Evolutionary conservation across 1,140 invertebrate genomes (phyloP).

Genomic region (Littorina saxatilis): DNA sequence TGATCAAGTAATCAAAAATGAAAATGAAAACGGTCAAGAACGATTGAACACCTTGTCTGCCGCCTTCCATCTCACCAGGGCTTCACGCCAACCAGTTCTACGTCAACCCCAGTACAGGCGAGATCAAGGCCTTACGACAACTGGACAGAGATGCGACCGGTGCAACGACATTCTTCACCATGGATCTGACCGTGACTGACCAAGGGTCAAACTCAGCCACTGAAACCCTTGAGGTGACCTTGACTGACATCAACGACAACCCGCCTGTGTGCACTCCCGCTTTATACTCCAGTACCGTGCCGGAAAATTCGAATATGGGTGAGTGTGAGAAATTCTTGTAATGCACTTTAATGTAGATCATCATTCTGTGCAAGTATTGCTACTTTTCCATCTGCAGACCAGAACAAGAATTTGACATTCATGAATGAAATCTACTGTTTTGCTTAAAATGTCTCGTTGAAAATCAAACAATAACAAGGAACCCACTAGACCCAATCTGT

Average conservation of each 20-base stretch:
- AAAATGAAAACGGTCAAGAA: too few relatives aligned
- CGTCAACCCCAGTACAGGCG: constrained; percentile 45
- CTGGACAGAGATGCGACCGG: constrained; percentile 45
- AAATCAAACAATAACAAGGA: too few relatives aligned
- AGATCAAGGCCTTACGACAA: constrained; percentile 26
- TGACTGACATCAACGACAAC: constrained; percentile 55
- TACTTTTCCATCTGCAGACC: too few relatives aligned
- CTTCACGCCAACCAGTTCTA: constrained; percentile 24
- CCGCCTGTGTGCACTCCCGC: constrained; percentile 51
- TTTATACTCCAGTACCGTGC: constrained; percentile 25
- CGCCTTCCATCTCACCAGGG: neutral
- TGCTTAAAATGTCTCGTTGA: too few relatives aligned
- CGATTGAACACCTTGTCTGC: too few relatives aligned
- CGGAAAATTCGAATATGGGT: constrained; percentile 44
- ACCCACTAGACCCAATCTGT: too few relatives aligned
- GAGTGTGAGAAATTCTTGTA: constrained; percentile 12
- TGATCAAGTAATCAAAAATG: too few relatives aligned
- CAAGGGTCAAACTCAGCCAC: constrained; percentile 28
- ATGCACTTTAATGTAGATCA: too few relatives aligned
- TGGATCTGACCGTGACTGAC: constrained; percentile 37
- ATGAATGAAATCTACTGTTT: too few relatives aligned
- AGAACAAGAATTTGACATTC: too few relatives aligned
- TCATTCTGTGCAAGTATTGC: too few relatives aligned
- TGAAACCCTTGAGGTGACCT: constrained; percentile 42
- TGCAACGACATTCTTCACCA: constrained; percentile 38